phyloP scores from a whole-genome alignment of 2,888 invertebrate genomes.

The Yponomeuta sedellus region DNA sequence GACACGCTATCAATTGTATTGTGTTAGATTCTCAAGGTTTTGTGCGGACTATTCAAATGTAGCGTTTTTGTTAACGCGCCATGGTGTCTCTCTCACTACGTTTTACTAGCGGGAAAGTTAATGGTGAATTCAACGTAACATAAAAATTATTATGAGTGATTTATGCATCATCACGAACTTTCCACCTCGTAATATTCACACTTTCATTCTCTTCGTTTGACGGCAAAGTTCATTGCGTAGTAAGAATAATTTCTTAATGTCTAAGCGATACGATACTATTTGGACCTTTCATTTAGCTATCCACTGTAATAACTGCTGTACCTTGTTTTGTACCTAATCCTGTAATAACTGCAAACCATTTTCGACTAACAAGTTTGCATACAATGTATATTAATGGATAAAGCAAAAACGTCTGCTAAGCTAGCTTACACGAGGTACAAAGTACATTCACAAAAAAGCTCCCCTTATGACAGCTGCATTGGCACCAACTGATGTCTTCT shows the following conservation, averaged over 20 bases:
- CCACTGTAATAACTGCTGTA: not conserved
- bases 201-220: not conserved
- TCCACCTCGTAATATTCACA: not conserved
- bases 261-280: not conserved
- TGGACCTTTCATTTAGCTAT: not conserved
- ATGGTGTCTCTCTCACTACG: not conserved
- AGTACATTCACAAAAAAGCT: not conserved
- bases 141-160: not conserved
- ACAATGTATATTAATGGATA: not conserved
- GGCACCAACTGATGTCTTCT: too few relatives aligned
- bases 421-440: not conserved
- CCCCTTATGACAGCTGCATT: not conserved
- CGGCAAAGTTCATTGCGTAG: not conserved
- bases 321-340: not conserved
- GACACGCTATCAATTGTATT: constrained; percentile 13
- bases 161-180: not conserved
- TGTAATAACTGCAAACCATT: not conserved
- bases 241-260: not conserved
- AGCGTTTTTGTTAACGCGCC: constrained; percentile 7
- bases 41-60: constrained; percentile 10
- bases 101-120: constrained; percentile 6
- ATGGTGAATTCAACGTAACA: not conserved
- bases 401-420: not conserved
- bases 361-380: not conserved
- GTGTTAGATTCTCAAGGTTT: constrained; percentile 10